phyloP scores from a whole-genome alignment of 2,113 vertebrate genomes.

The Anthoscopus minutus region DNA sequence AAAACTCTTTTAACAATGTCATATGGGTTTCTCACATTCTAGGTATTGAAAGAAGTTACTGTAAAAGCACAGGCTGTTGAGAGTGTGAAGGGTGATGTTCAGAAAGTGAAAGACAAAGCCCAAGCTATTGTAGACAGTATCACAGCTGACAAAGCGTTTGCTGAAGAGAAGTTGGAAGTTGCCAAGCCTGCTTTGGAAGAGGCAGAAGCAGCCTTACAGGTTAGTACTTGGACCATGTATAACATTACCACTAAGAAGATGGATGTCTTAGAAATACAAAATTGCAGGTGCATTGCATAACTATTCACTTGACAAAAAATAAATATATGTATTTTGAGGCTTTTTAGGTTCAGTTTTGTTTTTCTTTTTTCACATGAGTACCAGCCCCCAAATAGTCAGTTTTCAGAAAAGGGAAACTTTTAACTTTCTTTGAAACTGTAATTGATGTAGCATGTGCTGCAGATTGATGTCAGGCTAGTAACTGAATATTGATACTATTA shows the following conservation, averaged over 20 bases:
- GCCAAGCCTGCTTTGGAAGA: slow-evolving; percentile 90
- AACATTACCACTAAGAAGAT: neutral
- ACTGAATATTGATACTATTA: neutral
- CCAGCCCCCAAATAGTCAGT: neutral
- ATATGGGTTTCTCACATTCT: neutral
- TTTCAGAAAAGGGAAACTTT: neutral
- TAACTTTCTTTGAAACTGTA: neutral
- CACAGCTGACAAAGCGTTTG: slow-evolving; percentile 87
- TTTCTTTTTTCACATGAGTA: neutral
- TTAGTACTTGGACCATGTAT: neutral
- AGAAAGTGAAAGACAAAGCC: slow-evolving; percentile 96
- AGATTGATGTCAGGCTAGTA: neutral
- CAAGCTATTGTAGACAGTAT: slow-evolving; percentile 92
- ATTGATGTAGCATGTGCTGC: neutral
- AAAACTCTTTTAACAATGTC: neutral
- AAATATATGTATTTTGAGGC: neutral
- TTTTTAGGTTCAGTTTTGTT: neutral
- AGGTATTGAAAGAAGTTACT: slow-evolving; percentile 95
- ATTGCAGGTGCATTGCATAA: neutral
- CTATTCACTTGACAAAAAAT: neutral
- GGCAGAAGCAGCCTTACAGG: slow-evolving; percentile 89
- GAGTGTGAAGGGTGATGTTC: slow-evolving; percentile 89
- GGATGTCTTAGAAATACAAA: neutral
- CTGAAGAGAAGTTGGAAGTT: slow-evolving; percentile 87
- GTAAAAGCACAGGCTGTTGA: slow-evolving; percentile 93